A percentile compares a stretch with the other conserved stretches of the same genome.
Conservation (phyloP, 2,113 vertebrate genomes). For the Pseudolaguvia tuberculata region DNA sequence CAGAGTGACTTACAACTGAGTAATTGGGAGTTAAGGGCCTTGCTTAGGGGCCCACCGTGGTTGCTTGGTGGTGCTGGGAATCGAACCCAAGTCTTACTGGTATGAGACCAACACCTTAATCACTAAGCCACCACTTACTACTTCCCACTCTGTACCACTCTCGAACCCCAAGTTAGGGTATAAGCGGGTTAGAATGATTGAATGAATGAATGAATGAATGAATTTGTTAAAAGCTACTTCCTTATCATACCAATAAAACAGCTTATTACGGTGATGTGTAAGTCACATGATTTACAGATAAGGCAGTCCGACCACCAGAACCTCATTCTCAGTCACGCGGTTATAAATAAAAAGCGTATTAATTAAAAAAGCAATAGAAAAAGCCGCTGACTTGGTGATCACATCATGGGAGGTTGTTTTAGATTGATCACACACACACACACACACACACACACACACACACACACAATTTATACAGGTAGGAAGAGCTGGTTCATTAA, state of each 20-base stretch:
- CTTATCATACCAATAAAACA: neutral
- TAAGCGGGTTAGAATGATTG: too few species aligned
- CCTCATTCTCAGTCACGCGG: neutral
- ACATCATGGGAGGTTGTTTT: too few species aligned
- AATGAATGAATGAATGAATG: too few species aligned
- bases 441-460: neutral
- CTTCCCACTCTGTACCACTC: too few species aligned
- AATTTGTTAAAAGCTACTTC: neutral
- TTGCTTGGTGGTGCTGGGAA: too few species aligned
- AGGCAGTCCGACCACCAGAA: neutral
- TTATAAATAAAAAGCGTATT: constrained; percentile 11
- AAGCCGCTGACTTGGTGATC: neutral
- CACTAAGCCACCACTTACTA: too few species aligned
- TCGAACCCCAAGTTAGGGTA: too few species aligned
- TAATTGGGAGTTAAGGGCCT: too few species aligned
- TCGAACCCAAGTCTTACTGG: too few species aligned
- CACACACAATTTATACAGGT: neutral
- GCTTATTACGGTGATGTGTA: neutral
- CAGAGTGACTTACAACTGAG: too few species aligned
- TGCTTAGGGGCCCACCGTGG: too few species aligned
- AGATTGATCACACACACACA: neutral
- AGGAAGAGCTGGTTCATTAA: neutral
- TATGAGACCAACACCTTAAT: too few species aligned
- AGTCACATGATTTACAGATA: neutral
- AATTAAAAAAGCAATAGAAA: constrained; percentile 17